A percentile compares a stretch with the other conserved stretches of the same genome.
These are phyloP conservation scores for Apus apus DNA, from an alignment of 2,113 vertebrate species.

Conservation along the genomic window DNA sequence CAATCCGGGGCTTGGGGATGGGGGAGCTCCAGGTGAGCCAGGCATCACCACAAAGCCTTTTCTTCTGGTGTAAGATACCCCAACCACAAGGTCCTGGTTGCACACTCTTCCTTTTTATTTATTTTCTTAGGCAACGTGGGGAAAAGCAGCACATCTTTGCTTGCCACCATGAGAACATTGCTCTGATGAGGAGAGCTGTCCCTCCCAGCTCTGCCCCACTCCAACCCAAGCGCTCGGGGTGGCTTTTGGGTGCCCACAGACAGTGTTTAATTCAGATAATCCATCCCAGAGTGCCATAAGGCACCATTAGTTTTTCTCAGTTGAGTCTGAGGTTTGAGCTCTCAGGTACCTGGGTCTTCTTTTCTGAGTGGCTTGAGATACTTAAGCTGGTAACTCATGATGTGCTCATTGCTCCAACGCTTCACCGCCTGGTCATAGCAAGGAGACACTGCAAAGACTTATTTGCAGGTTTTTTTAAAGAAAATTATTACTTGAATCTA, in stretches of 20 bases:
- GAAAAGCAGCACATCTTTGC: fast-evolving
- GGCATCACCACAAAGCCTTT: background rate
- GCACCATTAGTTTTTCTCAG: background rate
- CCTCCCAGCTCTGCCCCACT: background rate
- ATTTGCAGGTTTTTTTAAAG: background rate
- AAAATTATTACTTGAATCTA: background rate
- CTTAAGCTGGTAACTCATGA: background rate
- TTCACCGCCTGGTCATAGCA: fast-evolving
- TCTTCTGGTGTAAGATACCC: background rate
- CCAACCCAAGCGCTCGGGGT: too few species aligned
- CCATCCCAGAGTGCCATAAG: background rate
- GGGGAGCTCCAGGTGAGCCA: background rate
- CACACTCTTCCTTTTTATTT: background rate
- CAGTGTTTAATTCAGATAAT: background rate
- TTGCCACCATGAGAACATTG: fast-evolving
- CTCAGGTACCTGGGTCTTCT: background rate
- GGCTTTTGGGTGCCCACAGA: background rate
- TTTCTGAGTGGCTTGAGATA: background rate
- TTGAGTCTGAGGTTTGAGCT: background rate
- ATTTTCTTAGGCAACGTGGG: fast-evolving
- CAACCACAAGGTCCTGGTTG: fast-evolving
- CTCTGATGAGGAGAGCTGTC: background rate
- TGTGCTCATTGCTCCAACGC: fast-evolving
- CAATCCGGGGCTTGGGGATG: background rate
- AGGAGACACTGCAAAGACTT: background rate